A percentile compares a stretch with the other conserved stretches of the same genome.
Conservation (phyloP, 2,888 invertebrate genomes). For the Drosophila kanekoi region DNA sequence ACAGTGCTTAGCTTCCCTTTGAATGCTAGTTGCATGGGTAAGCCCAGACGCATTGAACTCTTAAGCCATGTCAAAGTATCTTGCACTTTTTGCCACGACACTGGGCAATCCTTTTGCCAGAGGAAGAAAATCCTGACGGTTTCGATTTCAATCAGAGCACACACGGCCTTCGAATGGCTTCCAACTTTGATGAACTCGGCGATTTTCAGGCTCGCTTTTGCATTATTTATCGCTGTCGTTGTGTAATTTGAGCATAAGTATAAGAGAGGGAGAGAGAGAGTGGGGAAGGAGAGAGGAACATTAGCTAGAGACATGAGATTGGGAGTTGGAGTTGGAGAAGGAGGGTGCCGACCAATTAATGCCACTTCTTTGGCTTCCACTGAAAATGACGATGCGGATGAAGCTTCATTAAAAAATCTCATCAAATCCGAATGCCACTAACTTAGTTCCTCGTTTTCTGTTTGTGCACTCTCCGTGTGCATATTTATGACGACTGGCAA, state of each 20-base stretch:
- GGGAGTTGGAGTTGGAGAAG: background rate
- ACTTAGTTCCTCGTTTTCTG: conserved; percentile 20
- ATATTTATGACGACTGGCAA: conserved; percentile 73
- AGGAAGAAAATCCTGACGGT: conserved; percentile 62
- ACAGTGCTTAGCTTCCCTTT: background rate
- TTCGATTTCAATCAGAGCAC: conserved; percentile 74
- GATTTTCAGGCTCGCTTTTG: conserved; percentile 30
- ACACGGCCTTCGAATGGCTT: conserved; percentile 47
- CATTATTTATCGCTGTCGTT: conserved; percentile 49
- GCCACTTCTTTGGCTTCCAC: conserved; percentile 60
- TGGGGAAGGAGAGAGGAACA: background rate
- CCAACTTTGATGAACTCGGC: conserved; percentile 65
- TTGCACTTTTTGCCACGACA: conserved; percentile 42
- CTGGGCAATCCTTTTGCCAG: conserved; percentile 42
- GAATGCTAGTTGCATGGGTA: conserved; percentile 18
- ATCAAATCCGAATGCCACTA: conserved; percentile 42
- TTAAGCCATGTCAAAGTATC: conserved; percentile 65
- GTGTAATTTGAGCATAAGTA: conserved; percentile 34
- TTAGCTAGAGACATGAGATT: background rate
- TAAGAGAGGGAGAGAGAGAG: background rate
- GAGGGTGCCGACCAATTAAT: conserved; percentile 62
- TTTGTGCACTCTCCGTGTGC: conserved; percentile 51
- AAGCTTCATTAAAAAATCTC: conserved; percentile 41
- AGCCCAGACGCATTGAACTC: conserved; percentile 62
- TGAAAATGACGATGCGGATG: background rate